Conservation (phyloP, 2,113 vertebrate species). For the Tachuris rubrigastra region DNA sequence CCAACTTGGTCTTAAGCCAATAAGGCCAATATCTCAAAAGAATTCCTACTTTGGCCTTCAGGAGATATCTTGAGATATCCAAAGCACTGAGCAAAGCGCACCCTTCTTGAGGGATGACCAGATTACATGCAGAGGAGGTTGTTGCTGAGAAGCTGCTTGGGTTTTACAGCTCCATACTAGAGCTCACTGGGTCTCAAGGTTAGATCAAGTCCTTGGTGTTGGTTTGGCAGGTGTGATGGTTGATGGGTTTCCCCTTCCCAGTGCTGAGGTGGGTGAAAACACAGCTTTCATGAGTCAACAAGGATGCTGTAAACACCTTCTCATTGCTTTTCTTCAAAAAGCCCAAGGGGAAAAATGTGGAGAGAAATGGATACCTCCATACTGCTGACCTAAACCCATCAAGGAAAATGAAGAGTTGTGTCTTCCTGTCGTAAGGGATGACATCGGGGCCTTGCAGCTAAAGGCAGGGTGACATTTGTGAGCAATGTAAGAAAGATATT, state of each 20-base stretch:
- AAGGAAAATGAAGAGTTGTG: background rate
- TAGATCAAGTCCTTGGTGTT: background rate
- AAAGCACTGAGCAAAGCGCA: background rate
- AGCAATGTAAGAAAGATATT: background rate
- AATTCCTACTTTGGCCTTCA: background rate
- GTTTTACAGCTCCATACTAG: background rate
- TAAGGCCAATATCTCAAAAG: background rate
- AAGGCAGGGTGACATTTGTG: background rate
- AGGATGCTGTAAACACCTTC: background rate
- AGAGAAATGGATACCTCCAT: background rate
- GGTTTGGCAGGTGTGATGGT: background rate
- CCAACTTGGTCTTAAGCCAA: background rate
- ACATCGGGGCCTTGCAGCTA: background rate
- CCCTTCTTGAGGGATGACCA: background rate
- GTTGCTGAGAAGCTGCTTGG: background rate
- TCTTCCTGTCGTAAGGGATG: background rate
- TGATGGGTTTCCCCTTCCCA: background rate
- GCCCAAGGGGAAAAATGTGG: rapidly evolving
- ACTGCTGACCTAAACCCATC: background rate
- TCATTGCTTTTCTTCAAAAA: background rate
- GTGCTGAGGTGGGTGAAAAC: rapidly evolving
- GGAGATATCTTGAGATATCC: background rate
- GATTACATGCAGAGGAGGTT: background rate
- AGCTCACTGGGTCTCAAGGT: background rate
- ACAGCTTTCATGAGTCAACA: background rate